These are phyloP conservation scores for Archips xylosteana DNA, from an alignment of 2,888 invertebrate genomes.

Conservation along the genomic window DNA sequence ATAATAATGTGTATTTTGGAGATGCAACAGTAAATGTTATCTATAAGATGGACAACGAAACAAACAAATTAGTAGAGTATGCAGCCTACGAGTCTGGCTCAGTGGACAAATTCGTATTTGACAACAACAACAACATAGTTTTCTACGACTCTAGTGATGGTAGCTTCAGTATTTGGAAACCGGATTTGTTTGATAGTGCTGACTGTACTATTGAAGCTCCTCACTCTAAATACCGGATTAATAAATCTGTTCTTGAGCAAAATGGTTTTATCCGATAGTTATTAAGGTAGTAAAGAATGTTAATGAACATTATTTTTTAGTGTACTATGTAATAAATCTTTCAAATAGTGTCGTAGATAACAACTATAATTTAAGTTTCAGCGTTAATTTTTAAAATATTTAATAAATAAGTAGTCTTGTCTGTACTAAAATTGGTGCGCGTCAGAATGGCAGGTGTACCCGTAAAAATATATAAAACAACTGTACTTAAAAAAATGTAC, in stretches of 20 bases:
- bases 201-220: background rate
- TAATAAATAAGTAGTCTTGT: too few species aligned
- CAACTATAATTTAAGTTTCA: too few species aligned
- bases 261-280: background rate
- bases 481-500: too few species aligned
- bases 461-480: too few species aligned
- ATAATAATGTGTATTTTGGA: background rate
- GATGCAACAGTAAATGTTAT: background rate
- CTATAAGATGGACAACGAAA: slow-evolving; percentile 8
- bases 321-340: background rate
- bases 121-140: background rate
- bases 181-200: background rate
- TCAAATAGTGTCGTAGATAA: too few species aligned
- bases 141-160: background rate
- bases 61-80: slow-evolving; percentile 3
- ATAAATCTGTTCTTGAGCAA: background rate
- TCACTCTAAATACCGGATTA: background rate
- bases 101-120: slow-evolving; percentile 6
- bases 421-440: too few species aligned
- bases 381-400: too few species aligned
- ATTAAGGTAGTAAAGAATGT: background rate
- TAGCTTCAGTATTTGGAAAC: background rate
- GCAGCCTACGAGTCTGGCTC: slow-evolving; percentile 11
- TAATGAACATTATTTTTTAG: too few species aligned
- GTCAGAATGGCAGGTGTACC: too few species aligned